These are phyloP conservation scores for Episyrphus balteatus DNA, from an alignment of 1,140 invertebrate genomes.

Conservation along the genomic window DNA sequence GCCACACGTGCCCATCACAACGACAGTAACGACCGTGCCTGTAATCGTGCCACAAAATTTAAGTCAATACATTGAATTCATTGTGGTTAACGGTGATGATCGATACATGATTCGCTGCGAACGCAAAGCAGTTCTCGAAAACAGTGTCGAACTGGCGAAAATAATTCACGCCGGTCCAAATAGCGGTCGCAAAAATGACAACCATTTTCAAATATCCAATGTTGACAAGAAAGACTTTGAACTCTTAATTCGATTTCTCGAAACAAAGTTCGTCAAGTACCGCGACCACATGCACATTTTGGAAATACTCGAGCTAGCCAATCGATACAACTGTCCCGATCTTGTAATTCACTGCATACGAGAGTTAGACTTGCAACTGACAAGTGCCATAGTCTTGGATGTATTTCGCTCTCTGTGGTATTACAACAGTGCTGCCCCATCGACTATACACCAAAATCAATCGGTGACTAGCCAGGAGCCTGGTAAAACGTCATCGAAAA, in stretches of 20 bases:
- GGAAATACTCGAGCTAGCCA: slow-evolving; percentile 29
- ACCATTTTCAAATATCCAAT: slow-evolving; percentile 33
- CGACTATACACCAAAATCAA: slow-evolving; percentile 23
- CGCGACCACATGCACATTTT: slow-evolving; percentile 33
- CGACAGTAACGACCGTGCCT: slow-evolving; percentile 29
- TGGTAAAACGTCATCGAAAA: slow-evolving; percentile 12
- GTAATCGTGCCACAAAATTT: slow-evolving; percentile 27
- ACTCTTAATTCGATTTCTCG: slow-evolving; percentile 31
- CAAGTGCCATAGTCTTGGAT: slow-evolving; percentile 28
- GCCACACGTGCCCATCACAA: slow-evolving; percentile 14
- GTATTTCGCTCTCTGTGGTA: slow-evolving; percentile 33
- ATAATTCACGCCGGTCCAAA: slow-evolving; percentile 33
- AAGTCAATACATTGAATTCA: slow-evolving; percentile 34
- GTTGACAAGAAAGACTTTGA: slow-evolving; percentile 33
- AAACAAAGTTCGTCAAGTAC: slow-evolving; percentile 33
- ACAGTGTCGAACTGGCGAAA: slow-evolving; percentile 32
- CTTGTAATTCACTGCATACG: slow-evolving; percentile 33
- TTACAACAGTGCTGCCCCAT: slow-evolving; percentile 26
- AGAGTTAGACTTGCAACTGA: slow-evolving; percentile 32
- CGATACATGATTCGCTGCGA: slow-evolving; percentile 34
- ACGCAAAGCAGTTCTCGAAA: slow-evolving; percentile 27
- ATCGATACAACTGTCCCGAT: slow-evolving; percentile 34
- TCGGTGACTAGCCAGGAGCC: slow-evolving; percentile 25
- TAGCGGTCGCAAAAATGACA: slow-evolving; percentile 31
- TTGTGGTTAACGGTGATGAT: slow-evolving; percentile 33